These are phyloP conservation scores for Australoheros facetus DNA, from an alignment of 2,797 vertebrate genomes.

Conservation along the genomic window DNA sequence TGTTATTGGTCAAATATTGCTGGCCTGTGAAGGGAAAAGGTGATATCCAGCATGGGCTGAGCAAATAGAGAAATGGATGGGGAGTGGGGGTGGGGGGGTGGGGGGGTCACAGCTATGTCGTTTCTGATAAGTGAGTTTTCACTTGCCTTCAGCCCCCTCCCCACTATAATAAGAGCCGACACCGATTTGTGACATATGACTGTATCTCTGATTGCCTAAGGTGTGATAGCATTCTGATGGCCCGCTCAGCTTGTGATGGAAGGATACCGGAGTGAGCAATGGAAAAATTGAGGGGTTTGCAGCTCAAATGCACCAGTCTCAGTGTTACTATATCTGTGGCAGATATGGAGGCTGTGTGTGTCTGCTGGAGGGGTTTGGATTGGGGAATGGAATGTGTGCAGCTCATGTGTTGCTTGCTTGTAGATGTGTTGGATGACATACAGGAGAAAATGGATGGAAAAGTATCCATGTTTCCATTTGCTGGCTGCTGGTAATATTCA, in stretches of 20 bases:
- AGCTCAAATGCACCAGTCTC: constrained; percentile 59
- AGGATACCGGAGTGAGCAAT: constrained; percentile 63
- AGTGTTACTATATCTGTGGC: constrained; percentile 53
- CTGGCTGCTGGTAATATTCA: neutral
- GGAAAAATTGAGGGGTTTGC: constrained; percentile 66
- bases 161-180: constrained; percentile 85
- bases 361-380: neutral
- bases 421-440: constrained; percentile 27
- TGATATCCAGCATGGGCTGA: constrained; percentile 52
- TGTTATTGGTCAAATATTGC: constrained; percentile 70
- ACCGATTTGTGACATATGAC: constrained; percentile 87
- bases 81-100: neutral
- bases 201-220: constrained; percentile 81
- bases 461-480: constrained; percentile 41
- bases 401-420: constrained; percentile 37
- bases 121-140: constrained; percentile 84
- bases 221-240: constrained; percentile 78
- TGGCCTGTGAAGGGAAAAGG: constrained; percentile 55
- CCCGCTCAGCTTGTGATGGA: constrained; percentile 61
- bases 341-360: constrained; percentile 39
- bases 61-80: constrained; percentile 58
- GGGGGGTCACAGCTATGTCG: constrained; percentile 68
- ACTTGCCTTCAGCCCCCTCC: constrained; percentile 72
- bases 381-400: neutral
- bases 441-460: constrained; percentile 26